Percentiles rank a stretch among this genome's conserved stretches.
Conservation (phyloP, 2,113 vertebrate species). For the Falcunculus frontatus region DNA sequence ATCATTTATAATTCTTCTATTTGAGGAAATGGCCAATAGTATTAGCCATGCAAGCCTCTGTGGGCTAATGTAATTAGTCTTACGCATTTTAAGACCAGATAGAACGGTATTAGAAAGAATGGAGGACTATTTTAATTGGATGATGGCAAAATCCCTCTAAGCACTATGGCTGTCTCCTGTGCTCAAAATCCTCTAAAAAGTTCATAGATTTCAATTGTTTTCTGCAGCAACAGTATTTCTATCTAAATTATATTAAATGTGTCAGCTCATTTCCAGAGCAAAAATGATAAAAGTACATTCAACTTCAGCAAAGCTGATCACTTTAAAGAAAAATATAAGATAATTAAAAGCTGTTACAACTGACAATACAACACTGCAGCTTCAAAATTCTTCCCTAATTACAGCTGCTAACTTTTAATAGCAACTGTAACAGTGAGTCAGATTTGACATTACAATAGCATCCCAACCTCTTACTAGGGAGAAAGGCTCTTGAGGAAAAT, state of each 20-base stretch:
- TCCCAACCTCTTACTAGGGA: not conserved
- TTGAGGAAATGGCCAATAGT: slow-evolving; percentile 42
- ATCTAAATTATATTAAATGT: slow-evolving; percentile 56
- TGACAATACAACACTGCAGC: slow-evolving; percentile 58
- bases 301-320: slow-evolving; percentile 54
- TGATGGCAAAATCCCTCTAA: slow-evolving; percentile 43
- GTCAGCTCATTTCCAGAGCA: slow-evolving; percentile 50
- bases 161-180: slow-evolving; percentile 9
- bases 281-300: slow-evolving; percentile 62
- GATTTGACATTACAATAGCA: slow-evolving; percentile 39
- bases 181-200: slow-evolving; percentile 31
- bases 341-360: slow-evolving; percentile 67
- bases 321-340: slow-evolving; percentile 59
- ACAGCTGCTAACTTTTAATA: slow-evolving; percentile 64
- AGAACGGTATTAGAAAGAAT: slow-evolving; percentile 56
- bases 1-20: slow-evolving; percentile 41
- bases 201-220: slow-evolving; percentile 62
- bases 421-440: slow-evolving; percentile 50
- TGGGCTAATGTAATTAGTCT: slow-evolving; percentile 60
- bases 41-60: slow-evolving; percentile 50
- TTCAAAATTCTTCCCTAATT: slow-evolving; percentile 65
- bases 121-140: slow-evolving; percentile 47
- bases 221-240: slow-evolving; percentile 42
- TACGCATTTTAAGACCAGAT: slow-evolving; percentile 46
- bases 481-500: not conserved